Evolutionary conservation across 1,140 invertebrate genomes (phyloP).

Genomic region (Campodea augens): DNA sequence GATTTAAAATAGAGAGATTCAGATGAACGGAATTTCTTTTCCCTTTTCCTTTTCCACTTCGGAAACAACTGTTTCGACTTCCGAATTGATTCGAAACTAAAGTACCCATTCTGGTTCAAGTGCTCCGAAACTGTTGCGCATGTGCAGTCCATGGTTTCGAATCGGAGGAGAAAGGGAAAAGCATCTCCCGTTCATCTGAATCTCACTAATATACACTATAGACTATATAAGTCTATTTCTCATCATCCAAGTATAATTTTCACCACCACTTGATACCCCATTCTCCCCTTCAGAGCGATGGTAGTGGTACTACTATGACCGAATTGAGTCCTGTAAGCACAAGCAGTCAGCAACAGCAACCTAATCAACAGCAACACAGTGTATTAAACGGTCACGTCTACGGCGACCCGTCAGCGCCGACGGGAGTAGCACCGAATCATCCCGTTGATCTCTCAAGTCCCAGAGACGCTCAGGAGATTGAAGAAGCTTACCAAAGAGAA

Average conservation of each 20-base stretch:
- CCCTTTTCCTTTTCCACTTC: no score
- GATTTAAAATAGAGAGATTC: no score
- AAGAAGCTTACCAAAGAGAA: not conserved
- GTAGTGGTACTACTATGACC: not conserved
- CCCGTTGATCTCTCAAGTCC: not conserved
- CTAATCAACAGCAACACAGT: not conserved
- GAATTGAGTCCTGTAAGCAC: not conserved
- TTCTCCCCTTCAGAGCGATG: not conserved
- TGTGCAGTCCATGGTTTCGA: not conserved
- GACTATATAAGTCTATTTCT: not conserved
- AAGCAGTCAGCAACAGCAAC: not conserved
- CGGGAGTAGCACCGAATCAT: not conserved
- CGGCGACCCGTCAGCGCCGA: not conserved
- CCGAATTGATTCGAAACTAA: no score
- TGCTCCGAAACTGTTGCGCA: not conserved
- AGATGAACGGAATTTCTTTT: no score
- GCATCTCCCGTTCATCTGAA: not conserved
- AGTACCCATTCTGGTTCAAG: not conserved
- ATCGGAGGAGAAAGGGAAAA: not conserved
- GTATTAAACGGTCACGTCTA: not conserved
- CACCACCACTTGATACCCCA: no score
- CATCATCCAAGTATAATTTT: no score
- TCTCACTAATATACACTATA: not conserved
- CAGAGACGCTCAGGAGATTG: not conserved
- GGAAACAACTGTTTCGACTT: no score